A percentile compares a stretch with the other conserved stretches of the same genome.
phyloP scores from a whole-genome alignment of 2,113 vertebrate genomes.

The Jacana jacana region DNA sequence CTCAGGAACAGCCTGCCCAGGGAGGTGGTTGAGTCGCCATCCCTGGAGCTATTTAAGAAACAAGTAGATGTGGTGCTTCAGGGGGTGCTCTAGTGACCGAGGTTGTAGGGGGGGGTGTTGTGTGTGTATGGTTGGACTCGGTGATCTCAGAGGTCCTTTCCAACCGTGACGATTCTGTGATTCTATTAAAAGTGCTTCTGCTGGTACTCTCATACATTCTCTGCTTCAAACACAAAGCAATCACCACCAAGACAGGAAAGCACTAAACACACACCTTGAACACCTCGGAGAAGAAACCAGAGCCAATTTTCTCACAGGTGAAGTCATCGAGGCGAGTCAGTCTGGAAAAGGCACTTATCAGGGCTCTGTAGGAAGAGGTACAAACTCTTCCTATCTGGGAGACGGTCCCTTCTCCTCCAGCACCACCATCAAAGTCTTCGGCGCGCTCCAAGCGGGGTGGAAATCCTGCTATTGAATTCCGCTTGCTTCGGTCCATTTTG shows the following conservation, averaged over 20 bases:
- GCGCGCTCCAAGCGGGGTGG: slow-evolving; percentile 85
- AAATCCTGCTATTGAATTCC: slow-evolving; percentile 95
- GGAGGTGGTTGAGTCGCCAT: too few species aligned
- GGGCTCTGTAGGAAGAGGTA: slow-evolving; percentile 92
- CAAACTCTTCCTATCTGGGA: slow-evolving; percentile 85
- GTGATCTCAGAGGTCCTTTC: too few species aligned
- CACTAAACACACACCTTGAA: slow-evolving; percentile 84
- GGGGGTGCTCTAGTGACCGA: too few species aligned
- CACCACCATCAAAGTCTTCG: slow-evolving; percentile 83
- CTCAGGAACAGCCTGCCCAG: too few species aligned
- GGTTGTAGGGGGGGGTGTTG: too few species aligned
- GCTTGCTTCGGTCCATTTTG: slow-evolving; percentile 94
- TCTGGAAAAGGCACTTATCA: slow-evolving; percentile 98
- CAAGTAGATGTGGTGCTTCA: too few species aligned
- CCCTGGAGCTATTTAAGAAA: too few species aligned
- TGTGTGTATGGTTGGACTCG: too few species aligned
- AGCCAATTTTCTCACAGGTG: slow-evolving; percentile 95
- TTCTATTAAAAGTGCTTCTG: not conserved
- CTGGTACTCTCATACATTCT: not conserved
- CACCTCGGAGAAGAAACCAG: slow-evolving; percentile 97
- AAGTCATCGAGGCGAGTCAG: slow-evolving; percentile 98
- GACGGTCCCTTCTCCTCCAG: slow-evolving; percentile 76
- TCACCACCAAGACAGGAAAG: not conserved
- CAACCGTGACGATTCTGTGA: too few species aligned
- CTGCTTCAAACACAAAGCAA: not conserved